Conservation (phyloP, 2,113 vertebrate genomes). For the Vimba vimba region DNA sequence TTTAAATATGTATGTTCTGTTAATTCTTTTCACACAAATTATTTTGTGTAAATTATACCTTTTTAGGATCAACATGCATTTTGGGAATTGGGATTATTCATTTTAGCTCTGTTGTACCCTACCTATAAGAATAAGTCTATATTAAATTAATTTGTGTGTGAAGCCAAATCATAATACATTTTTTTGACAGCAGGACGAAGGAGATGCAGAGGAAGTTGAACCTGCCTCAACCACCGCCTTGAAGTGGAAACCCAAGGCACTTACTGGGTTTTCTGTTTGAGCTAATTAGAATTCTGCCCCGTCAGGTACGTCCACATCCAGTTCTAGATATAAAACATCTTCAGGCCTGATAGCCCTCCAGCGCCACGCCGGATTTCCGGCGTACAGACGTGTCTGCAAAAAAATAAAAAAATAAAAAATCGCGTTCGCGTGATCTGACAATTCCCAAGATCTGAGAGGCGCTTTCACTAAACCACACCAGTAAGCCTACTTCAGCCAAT, state of each 20-base stretch:
- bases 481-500: no score
- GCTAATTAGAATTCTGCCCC: slow-evolving; percentile 50
- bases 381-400: no score
- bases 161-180: not conserved
- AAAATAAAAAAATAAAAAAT: no score
- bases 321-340: not conserved
- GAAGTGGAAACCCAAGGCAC: slow-evolving; percentile 80
- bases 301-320: slow-evolving; percentile 7
- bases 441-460: no score
- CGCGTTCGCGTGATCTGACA: no score
- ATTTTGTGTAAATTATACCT: no score
- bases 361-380: no score
- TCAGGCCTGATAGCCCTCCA: no score
- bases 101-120: not conserved
- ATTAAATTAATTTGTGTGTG: not conserved
- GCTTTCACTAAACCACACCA: no score
- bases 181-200: slow-evolving; percentile 69
- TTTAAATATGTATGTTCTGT: no score
- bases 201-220: slow-evolving; percentile 78
- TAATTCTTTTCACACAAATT: no score
- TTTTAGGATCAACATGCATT: not conserved
- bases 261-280: slow-evolving; percentile 73
- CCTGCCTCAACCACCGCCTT: slow-evolving; percentile 37
- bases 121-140: not conserved
- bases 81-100: not conserved